Percentiles rank a stretch among this genome's conserved stretches.
These are phyloP conservation scores for Danio albolineatus DNA, from an alignment of 2,797 vertebrate species.

Conservation along the genomic window DNA sequence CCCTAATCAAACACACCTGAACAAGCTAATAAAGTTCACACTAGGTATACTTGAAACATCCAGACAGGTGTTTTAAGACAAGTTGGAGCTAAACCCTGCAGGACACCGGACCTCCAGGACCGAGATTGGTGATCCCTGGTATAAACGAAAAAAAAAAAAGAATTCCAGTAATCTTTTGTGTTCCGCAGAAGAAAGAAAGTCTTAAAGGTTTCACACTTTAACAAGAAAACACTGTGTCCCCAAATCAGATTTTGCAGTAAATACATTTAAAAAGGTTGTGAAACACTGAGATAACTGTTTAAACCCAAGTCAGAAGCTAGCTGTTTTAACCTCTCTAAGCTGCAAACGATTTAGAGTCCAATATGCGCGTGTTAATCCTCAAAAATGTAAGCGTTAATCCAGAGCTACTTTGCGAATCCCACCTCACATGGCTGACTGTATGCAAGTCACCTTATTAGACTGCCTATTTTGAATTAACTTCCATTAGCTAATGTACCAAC, in stretches of 20 bases:
- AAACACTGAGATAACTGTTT: constrained; percentile 8
- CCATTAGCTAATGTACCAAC: neutral
- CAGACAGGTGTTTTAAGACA: too few relatives aligned
- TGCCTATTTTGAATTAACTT: constrained; percentile 6
- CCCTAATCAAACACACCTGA: too few relatives aligned
- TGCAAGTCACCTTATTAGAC: neutral
- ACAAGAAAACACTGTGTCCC: neutral
- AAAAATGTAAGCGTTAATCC: constrained; percentile 1
- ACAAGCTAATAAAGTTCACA: too few relatives aligned
- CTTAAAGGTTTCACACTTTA: neutral
- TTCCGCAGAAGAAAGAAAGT: neutral
- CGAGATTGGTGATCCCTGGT: too few relatives aligned
- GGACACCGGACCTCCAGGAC: too few relatives aligned
- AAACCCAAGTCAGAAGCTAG: constrained; percentile 6
- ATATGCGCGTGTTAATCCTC: constrained; percentile 1
- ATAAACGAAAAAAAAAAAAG: neutral
- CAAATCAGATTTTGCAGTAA: neutral
- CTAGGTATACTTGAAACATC: too few relatives aligned
- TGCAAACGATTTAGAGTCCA: neutral
- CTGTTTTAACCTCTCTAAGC: constrained; percentile 15
- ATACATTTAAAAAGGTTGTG: neutral
- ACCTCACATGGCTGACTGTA: neutral
- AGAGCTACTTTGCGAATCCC: neutral
- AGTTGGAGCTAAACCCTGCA: too few relatives aligned
- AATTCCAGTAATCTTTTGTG: neutral